Percentiles rank a stretch among this genome's conserved stretches.
phyloP scores from a whole-genome alignment of 2,113 vertebrate genomes.

The Hymenochirus boettgeri region DNA sequence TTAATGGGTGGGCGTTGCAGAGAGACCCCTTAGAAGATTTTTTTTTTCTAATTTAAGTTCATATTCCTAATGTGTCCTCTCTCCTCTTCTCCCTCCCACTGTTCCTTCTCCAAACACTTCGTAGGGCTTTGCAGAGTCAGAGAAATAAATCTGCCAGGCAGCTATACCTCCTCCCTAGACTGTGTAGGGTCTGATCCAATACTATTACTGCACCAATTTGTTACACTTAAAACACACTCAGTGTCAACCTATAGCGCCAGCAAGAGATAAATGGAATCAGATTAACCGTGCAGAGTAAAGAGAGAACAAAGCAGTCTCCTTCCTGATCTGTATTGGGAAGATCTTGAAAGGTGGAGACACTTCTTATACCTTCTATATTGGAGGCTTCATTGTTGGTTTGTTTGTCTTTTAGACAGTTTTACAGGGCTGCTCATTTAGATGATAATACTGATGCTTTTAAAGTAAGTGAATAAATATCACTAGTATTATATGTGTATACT shows the following conservation, averaged over 20 bases:
- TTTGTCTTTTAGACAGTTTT: no score
- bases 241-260: constrained; percentile 31
- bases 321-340: constrained; percentile 28
- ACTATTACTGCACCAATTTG: constrained; percentile 36
- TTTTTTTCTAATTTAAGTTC: no score
- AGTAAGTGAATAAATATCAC: no score
- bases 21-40: no score
- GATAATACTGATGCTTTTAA: no score
- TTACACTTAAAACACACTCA: constrained; percentile 42
- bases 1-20: no score
- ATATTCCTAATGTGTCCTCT: constrained; percentile 32
- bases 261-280: constrained; percentile 35
- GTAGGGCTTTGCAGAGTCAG: constrained; percentile 6
- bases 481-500: no score
- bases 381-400: no score
- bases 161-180: constrained; percentile 5
- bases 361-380: no score
- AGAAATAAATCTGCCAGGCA: constrained; percentile 12
- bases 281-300: constrained; percentile 34
- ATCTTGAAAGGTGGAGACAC: constrained; percentile 1
- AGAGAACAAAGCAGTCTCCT: constrained; percentile 23
- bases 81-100: constrained; percentile 35
- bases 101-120: constrained; percentile 21
- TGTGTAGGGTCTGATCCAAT: constrained; percentile 29
- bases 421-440: no score